Evolutionary conservation across 2,797 vertebrate genomes (phyloP), one percentile per base, ranked within the genome.

Genomic region (Tamandua tetradactyla): DNA sequence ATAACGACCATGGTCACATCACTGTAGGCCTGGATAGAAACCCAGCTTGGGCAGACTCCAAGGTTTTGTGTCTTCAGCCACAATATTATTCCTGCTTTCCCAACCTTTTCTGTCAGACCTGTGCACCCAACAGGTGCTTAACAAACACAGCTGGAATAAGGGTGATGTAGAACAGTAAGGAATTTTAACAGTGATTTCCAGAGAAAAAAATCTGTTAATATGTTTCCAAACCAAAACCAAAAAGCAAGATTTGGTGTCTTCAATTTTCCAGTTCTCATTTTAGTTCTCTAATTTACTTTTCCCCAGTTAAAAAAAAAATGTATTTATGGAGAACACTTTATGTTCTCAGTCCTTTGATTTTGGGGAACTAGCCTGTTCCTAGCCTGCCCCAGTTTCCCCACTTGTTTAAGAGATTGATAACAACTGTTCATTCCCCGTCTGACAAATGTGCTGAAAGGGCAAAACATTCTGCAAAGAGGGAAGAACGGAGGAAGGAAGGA

Each of bases 221-320:
- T 37, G 35, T 75, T 47, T 81, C 44, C 15, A 92, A 35, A 71
- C 35, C 40, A 74, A 44, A 57, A 64, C 7, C 23, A 32, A 85
- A 88, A 88, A 30, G 52, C n/a, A 93, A 91, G 42, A 25, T 47
- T 35, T 15, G 37, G 52, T 44, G 8, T 57, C 62, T 18, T 89
- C n/a, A 9, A 35, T 64, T 80, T 88, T 92, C 55, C 85, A 88
- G 64, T 57, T 66, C 71, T 88, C 93, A 74, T 49, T 94, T 86
- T 35, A 86, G 44, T 93, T 74, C 80, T 82, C 49, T 71, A 89
- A 32, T 66, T 30, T 57, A 32, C 25, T n/a, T 44, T 47, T 42
- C 3, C 15, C 35, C 57, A 62, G 13, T 9, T 49, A 94, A 69
- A 47, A 32, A 40, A 66, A n/a, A n/a, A n/a, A n/a, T 7, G 1